Conservation (phyloP, 2,113 vertebrate genomes). For the Python bivittatus region DNA sequence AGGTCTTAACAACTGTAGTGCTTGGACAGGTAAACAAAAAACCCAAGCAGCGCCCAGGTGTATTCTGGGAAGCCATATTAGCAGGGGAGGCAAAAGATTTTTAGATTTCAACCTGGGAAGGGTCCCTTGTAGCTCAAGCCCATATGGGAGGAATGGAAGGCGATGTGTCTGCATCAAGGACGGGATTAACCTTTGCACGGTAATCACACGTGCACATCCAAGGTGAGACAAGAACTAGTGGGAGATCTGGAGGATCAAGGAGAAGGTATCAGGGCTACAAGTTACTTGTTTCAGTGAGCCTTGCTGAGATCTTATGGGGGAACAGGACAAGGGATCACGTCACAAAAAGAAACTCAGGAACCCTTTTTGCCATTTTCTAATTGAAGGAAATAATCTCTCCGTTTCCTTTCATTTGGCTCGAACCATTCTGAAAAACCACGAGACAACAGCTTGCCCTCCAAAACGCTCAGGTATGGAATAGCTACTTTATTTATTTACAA, state of each 20-base stretch:
- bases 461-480: background rate
- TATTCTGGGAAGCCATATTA: background rate
- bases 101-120: background rate
- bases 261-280: background rate
- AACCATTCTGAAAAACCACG: background rate
- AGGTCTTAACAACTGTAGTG: too few species aligned
- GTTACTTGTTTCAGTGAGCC: background rate
- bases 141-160: background rate
- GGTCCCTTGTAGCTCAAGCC: background rate
- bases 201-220: background rate
- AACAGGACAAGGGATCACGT: background rate
- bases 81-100: background rate
- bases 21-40: too few species aligned
- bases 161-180: background rate
- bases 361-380: background rate
- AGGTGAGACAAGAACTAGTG: background rate
- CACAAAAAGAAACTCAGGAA: background rate
- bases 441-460: background rate
- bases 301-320: background rate
- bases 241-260: too few species aligned
- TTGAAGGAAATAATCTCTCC: background rate
- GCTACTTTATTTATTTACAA: constrained; percentile 34
- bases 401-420: background rate
- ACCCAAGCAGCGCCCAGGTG: background rate
- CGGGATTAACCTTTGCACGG: background rate